A percentile compares a stretch with the other conserved stretches of the same genome.
Conservation (phyloP, 2,113 vertebrate genomes). For the Ursus arctos region DNA sequence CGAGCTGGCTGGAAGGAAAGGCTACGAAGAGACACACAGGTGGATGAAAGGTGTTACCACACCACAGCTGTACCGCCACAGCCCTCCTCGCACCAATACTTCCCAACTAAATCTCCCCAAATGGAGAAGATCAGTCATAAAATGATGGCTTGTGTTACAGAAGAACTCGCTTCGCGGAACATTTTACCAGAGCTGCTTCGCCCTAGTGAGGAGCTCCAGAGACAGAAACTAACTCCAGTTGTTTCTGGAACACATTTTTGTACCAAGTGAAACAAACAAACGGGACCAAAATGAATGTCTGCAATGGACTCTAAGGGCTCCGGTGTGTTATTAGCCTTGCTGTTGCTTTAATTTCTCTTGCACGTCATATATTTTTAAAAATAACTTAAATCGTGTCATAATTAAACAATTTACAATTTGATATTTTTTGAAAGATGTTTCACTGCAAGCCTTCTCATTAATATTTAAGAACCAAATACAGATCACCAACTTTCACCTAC, state of each 20-base stretch:
- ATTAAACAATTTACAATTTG: neutral
- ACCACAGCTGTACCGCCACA: neutral
- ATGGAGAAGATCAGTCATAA: neutral
- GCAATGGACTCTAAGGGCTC: neutral
- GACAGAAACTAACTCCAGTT: neutral
- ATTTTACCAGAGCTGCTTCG: neutral
- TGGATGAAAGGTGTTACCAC: rapidly evolving
- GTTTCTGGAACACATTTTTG: neutral
- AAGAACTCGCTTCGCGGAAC: slow-evolving; percentile 9
- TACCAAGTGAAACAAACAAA: neutral
- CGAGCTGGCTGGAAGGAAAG: neutral
- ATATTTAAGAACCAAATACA: neutral
- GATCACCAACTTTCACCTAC: neutral
- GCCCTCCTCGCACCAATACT: neutral
- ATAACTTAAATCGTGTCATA: neutral
- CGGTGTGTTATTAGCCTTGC: neutral
- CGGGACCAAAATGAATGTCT: rapidly evolving
- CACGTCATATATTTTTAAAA: neutral
- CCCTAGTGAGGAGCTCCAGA: neutral
- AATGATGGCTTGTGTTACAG: neutral
- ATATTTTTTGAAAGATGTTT: neutral
- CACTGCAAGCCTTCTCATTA: neutral
- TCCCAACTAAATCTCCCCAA: neutral
- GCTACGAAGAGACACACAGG: neutral
- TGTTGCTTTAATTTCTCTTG: neutral